phyloP scores from a whole-genome alignment of 2,113 vertebrate species.

The Paradoxurus hermaphroditus region DNA sequence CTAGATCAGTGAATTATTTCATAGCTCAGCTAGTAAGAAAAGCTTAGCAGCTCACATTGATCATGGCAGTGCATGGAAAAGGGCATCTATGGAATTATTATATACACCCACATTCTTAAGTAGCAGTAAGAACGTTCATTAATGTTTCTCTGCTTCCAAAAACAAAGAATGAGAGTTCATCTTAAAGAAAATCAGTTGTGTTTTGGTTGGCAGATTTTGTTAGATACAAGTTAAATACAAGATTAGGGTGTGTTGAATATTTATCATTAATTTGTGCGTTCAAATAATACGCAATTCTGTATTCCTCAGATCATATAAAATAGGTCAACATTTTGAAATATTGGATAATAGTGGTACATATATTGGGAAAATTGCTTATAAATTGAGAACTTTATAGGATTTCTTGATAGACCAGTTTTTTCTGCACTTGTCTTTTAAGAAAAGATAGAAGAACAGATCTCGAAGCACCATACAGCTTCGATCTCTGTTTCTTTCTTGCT shows the following conservation, averaged over 20 bases:
- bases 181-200: not conserved
- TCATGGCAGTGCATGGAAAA: not conserved
- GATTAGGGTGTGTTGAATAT: not conserved
- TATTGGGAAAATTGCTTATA: not conserved
- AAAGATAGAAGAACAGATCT: not conserved
- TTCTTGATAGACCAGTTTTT: not conserved
- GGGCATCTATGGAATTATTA: not conserved
- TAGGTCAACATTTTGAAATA: slow-evolving; percentile 16
- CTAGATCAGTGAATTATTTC: not conserved
- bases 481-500: not conserved
- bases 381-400: not conserved
- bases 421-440: not conserved
- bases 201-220: not conserved
- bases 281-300: not conserved
- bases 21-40: not conserved
- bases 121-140: not conserved
- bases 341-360: not conserved
- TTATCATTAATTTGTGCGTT: not conserved
- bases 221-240: not conserved
- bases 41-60: not conserved
- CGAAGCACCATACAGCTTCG: not conserved
- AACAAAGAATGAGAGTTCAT: not conserved
- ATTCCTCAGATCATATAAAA: not conserved
- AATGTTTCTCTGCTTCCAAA: not conserved
- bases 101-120: not conserved